phyloP scores from a whole-genome alignment of 2,888 invertebrate genomes.

The Ariolimax columbianus region DNA sequence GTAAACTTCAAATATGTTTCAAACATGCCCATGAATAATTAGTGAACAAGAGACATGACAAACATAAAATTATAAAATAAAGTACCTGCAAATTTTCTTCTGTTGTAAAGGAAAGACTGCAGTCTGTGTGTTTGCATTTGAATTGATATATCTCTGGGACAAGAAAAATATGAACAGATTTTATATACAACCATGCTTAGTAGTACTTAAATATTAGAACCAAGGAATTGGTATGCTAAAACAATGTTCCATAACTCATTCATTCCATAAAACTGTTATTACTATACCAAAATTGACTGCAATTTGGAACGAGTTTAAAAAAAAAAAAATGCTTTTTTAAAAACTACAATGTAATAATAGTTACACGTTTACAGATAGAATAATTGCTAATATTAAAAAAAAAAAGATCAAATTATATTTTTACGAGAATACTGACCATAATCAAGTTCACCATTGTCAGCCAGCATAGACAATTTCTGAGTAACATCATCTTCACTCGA shows the following conservation, averaged over 20 bases:
- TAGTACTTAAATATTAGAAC: background rate
- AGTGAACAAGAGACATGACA: background rate
- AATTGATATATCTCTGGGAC: constrained; percentile 33
- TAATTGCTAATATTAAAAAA: background rate
- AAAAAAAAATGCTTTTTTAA: no score
- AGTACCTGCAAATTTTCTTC: constrained; percentile 33
- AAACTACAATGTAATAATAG: no score
- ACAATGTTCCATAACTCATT: no score
- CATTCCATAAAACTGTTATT: no score
- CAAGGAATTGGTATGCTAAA: no score
- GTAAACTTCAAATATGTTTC: background rate
- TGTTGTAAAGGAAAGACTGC: constrained; percentile 32
- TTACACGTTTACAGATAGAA: background rate
- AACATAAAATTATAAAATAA: background rate
- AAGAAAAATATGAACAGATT: background rate
- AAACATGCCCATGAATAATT: background rate
- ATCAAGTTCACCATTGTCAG: constrained; percentile 29
- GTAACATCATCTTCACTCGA: constrained; percentile 7
- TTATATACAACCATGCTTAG: background rate
- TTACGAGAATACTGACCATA: background rate
- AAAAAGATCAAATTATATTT: background rate
- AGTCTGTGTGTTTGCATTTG: constrained; percentile 20
- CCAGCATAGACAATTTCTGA: constrained; percentile 28
- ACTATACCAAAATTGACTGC: no score
- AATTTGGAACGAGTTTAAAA: no score